Conservation (phyloP, 92 coral and sea anemone species). For the Siderastrea radians region DNA sequence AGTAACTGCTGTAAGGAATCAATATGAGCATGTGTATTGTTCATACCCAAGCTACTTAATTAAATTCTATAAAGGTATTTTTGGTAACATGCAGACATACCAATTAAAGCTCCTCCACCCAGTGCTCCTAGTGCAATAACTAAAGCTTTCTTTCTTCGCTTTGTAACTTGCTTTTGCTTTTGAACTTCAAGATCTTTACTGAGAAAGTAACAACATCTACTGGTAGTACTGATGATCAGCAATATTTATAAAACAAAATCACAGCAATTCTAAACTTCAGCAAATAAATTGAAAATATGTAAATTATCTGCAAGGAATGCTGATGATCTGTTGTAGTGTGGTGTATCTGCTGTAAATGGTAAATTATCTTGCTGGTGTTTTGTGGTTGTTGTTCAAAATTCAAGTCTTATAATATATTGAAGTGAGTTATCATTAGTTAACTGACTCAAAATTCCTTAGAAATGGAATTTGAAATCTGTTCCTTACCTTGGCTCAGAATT, state of each 20-base stretch:
- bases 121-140: constrained; percentile 88
- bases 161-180: constrained; percentile 45
- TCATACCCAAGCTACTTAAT: background rate
- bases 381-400: too few relatives aligned
- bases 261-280: background rate
- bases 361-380: too few relatives aligned
- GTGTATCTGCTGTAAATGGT: too few relatives aligned
- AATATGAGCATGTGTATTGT: background rate
- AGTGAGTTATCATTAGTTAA: background rate
- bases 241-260: background rate
- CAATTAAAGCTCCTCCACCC: constrained; percentile 82
- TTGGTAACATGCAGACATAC: constrained; percentile 26
- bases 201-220: background rate
- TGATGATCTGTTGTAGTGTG: too few relatives aligned
- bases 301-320: too few relatives aligned
- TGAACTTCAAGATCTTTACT: constrained; percentile 63
- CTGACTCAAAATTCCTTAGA: background rate
- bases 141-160: constrained; percentile 66
- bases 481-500: constrained; percentile 42
- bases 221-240: background rate
- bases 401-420: background rate
- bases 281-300: background rate
- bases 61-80: too few relatives aligned
- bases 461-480: background rate
- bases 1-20: background rate